Evolutionary conservation across 2,888 invertebrate genomes (phyloP).

Genomic region (Fabriciana adippe): DNA sequence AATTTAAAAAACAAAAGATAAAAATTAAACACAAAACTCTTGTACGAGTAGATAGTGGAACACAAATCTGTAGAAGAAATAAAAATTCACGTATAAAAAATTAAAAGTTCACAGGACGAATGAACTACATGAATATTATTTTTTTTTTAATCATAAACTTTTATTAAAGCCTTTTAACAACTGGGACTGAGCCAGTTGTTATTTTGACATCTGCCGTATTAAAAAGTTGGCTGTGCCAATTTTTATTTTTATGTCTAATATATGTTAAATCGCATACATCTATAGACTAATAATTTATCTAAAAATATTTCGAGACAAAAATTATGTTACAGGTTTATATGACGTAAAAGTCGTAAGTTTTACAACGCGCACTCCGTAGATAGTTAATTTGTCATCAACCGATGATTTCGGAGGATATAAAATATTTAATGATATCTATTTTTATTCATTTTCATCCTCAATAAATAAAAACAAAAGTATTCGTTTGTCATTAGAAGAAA

Average conservation of each 20-base stretch:
- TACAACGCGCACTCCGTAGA: not conserved
- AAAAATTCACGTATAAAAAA: too few species aligned
- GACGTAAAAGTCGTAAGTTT: conserved; percentile 23
- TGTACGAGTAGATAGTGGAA: not conserved
- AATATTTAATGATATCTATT: conserved; percentile 6
- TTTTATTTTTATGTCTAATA: conserved; percentile 2
- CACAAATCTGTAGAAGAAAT: not conserved
- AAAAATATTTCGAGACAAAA: not conserved
- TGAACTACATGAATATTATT: not conserved
- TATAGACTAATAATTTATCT: not conserved
- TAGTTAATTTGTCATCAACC: conserved; percentile 27
- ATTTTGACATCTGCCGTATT: conserved; percentile 10
- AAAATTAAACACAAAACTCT: not conserved
- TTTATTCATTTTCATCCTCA: not conserved
- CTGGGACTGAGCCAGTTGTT: conserved; percentile 15
- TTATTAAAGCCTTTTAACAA: conserved; percentile 15
- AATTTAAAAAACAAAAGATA: not conserved
- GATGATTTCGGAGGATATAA: conserved; percentile 2
- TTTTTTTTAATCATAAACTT: conserved; percentile 18
- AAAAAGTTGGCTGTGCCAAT: conserved; percentile 10
- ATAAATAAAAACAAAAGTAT: not conserved
- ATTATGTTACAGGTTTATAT: not conserved
- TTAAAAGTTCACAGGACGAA: not conserved
- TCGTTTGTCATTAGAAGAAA: too few species aligned
- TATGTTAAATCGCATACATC: not conserved